Evolutionary conservation across 1,140 invertebrate species (phyloP), one percentile per base, ranked within the genome.

Genomic region (Acromyrmex heyeri): DNA sequence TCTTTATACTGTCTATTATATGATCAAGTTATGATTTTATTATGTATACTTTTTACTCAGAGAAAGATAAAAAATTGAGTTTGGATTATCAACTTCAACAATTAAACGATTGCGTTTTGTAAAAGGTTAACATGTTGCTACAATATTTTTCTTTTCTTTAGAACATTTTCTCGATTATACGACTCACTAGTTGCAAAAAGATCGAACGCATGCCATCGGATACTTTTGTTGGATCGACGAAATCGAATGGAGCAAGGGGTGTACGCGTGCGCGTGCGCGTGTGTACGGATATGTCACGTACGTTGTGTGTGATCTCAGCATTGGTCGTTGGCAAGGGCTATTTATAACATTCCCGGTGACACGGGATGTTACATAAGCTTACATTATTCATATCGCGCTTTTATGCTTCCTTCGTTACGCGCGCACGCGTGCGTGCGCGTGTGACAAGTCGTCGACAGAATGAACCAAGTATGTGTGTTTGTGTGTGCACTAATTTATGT

Each of bases 361-460:
- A 90, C 73, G 69, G 78, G 78, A 78, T 76, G 90, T 92, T 92
- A 92, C 88, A 87, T 91, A 92, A 92, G 88, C 69, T 83, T 91
- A 90, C 88, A 92, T 92, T 92, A 92, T 92, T 92, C 91, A 92
- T 92, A 89, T 90, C 87, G 85, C 69, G 85, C 65, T 61, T 85
- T 88, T 90, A 88, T 88, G 90, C 90, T 88, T 91, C 90, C 90
- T 92, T 79, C 72, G 88, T 86, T 86, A 69, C 86, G 64, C 64
- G 72, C 72, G n/a, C 30, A 65, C 72, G 61, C 69, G 55, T 34
- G 44, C 59, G 38, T 24, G 50, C 70, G 27, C 69, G 65, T 55
- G 61, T 44, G 44, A 14, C 83, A 21, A 53, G 64, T 55, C 61
- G 61, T 48, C 62, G 34, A 21, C 2, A 38, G 44, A 57, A 16